Percentiles rank a stretch among this genome's conserved stretches.
These are phyloP conservation scores for Drosophila hydei DNA, from an alignment of 1,140 invertebrate species.

Conservation along the genomic window DNA sequence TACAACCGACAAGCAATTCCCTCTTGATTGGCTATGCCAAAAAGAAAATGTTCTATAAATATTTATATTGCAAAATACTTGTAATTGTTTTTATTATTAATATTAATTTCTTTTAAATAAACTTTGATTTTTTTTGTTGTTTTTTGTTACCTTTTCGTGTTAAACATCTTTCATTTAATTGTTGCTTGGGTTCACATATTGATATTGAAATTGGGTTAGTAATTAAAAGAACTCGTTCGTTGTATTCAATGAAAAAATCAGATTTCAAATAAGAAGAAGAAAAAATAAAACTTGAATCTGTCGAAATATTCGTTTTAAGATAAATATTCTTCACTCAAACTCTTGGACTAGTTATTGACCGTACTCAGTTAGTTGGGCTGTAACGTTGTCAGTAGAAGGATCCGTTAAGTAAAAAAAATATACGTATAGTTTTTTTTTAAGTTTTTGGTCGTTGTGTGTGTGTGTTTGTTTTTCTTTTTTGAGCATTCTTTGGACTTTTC, in stretches of 20 bases:
- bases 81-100: constrained; percentile 69
- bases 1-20: constrained; percentile 46
- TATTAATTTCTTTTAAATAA: constrained; percentile 60
- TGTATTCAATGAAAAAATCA: constrained; percentile 26
- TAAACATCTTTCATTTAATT: constrained; percentile 68
- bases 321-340: constrained; percentile 71
- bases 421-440: constrained; percentile 2
- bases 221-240: constrained; percentile 71
- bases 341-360: constrained; percentile 75
- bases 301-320: constrained; percentile 52
- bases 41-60: constrained; percentile 78
- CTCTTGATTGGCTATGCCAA: constrained; percentile 57
- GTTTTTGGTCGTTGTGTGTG: constrained; percentile 40
- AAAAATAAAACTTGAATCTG: constrained; percentile 39
- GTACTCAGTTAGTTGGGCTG: constrained; percentile 48
- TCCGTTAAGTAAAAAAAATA: constrained; percentile 53
- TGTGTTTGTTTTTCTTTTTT: constrained; percentile 47
- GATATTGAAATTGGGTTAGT: constrained; percentile 66
- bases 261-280: constrained; percentile 13
- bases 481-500: constrained; percentile 78
- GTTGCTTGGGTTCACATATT: constrained; percentile 61
- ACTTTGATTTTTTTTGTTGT: constrained; percentile 54
- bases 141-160: constrained; percentile 47
- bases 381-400: constrained; percentile 68
- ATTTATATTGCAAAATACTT: constrained; percentile 81